phyloP scores from a whole-genome alignment of 2,888 invertebrate genomes.

The Acanthacorydalis orientalis region DNA sequence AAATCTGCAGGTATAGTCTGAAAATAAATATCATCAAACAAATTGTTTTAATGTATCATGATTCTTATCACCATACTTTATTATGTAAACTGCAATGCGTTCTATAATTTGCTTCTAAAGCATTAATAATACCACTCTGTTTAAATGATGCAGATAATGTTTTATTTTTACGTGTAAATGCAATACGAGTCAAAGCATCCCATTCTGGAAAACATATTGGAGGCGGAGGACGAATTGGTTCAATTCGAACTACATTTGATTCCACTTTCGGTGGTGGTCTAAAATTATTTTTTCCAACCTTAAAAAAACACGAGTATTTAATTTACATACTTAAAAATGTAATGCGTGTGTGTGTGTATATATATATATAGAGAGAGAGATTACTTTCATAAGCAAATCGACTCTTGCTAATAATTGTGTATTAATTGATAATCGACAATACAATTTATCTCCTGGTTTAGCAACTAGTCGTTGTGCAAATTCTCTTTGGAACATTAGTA shows the following conservation, averaged over 20 bases:
- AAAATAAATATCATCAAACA: conserved; percentile 15
- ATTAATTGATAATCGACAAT: conserved; percentile 90
- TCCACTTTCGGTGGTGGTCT: conserved; percentile 98
- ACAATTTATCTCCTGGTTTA: conserved; percentile 92
- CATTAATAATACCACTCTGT: conserved; percentile 64
- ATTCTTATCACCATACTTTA: conserved; percentile 33
- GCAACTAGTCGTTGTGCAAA: conserved; percentile 95
- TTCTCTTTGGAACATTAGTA: conserved; percentile 97
- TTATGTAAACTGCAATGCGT: conserved; percentile 77
- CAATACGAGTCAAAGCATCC: conserved; percentile 93
- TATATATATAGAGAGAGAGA: too few species aligned
- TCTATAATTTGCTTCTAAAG: conserved; percentile 82
- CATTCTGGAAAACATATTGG: conserved; percentile 93
- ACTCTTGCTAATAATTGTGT: conserved; percentile 90
- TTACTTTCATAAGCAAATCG: conserved; percentile 87
- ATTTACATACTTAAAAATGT: too few species aligned
- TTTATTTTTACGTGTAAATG: conserved; percentile 93
- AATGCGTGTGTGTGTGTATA: too few species aligned
- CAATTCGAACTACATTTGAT: conserved; percentile 92
- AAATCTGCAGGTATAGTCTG: conserved; percentile 63
- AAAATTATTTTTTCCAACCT: conserved; percentile 97
- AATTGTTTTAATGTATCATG: not conserved
- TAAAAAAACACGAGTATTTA: conserved; percentile 11
- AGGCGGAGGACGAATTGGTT: conserved; percentile 94
- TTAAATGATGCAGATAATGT: conserved; percentile 81